Percentiles rank a stretch among this genome's conserved stretches.
Conservation (phyloP, 1,140 invertebrate genomes). For the Lasaia peninsularis region DNA sequence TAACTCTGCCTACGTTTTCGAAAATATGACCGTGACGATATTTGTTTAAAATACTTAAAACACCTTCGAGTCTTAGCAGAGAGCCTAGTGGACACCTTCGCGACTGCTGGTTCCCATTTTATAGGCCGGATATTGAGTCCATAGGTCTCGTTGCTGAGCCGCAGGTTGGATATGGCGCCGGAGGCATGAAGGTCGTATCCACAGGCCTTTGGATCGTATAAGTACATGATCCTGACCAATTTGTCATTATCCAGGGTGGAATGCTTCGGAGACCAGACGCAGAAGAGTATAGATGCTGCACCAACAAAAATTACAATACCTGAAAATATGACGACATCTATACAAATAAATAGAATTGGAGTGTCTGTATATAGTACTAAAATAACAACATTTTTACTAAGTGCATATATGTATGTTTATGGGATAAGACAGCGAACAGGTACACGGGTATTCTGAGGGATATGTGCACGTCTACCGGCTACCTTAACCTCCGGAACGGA, state of each 20-base stretch:
- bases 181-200: constrained; percentile 32
- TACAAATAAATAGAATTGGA: too few relatives aligned
- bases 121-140: constrained; percentile 41
- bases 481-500: too few relatives aligned
- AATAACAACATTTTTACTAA: too few relatives aligned
- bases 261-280: constrained; percentile 46
- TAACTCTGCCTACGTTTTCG: too few relatives aligned
- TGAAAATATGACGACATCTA: constrained; percentile 20
- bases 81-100: constrained; percentile 42
- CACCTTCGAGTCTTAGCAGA: constrained; percentile 50
- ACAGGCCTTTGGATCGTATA: constrained; percentile 51
- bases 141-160: constrained; percentile 40
- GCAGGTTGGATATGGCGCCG: constrained; percentile 31
- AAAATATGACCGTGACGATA: too few relatives aligned
- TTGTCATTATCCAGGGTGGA: constrained; percentile 43
- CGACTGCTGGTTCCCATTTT: constrained; percentile 34
- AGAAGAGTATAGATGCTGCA: constrained; percentile 35
- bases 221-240: constrained; percentile 53
- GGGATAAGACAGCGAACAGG: too few relatives aligned
- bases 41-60: not conserved
- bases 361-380: too few relatives aligned
- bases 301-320: constrained; percentile 43
- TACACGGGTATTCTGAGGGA: too few relatives aligned
- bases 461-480: too few relatives aligned
- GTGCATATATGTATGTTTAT: too few relatives aligned